phyloP scores from a whole-genome alignment of 2,888 invertebrate species.

The Polylopha cassiicola region DNA sequence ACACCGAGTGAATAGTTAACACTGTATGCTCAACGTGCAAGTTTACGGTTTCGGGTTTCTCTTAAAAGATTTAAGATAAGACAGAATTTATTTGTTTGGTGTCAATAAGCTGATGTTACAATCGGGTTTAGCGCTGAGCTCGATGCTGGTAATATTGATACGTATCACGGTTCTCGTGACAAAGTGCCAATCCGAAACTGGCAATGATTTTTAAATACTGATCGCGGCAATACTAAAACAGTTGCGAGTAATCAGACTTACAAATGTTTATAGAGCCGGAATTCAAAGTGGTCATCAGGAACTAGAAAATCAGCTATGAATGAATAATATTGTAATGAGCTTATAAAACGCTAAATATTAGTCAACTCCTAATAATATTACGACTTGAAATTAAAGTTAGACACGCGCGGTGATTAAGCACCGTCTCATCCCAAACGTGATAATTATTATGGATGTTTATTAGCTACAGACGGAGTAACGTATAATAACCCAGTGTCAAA shows the following conservation, averaged over 20 bases:
- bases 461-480: slow-evolving; percentile 28
- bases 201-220: too few relatives aligned
- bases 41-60: slow-evolving; percentile 76
- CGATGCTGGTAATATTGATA: slow-evolving; percentile 48
- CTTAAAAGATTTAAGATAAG: slow-evolving; percentile 70
- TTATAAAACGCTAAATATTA: too few relatives aligned
- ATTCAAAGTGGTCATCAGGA: too few relatives aligned
- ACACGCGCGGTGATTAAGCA: slow-evolving; percentile 1
- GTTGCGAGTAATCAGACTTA: too few relatives aligned
- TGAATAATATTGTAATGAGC: too few relatives aligned
- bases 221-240: too few relatives aligned
- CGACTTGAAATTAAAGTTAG: not conserved
- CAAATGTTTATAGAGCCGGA: too few relatives aligned
- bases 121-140: slow-evolving; percentile 59
- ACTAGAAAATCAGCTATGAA: too few relatives aligned
- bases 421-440: slow-evolving; percentile 6
- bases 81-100: slow-evolving; percentile 70
- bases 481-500: slow-evolving; percentile 37
- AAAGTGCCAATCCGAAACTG: slow-evolving; percentile 3
- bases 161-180: slow-evolving; percentile 23
- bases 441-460: slow-evolving; percentile 28
- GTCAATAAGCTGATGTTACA: slow-evolving; percentile 71
- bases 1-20: slow-evolving; percentile 72
- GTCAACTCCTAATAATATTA: not conserved
- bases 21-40: slow-evolving; percentile 65